Evolutionary conservation across 2,113 vertebrate genomes (phyloP).

Genomic region (Crotalus helleri): DNA sequence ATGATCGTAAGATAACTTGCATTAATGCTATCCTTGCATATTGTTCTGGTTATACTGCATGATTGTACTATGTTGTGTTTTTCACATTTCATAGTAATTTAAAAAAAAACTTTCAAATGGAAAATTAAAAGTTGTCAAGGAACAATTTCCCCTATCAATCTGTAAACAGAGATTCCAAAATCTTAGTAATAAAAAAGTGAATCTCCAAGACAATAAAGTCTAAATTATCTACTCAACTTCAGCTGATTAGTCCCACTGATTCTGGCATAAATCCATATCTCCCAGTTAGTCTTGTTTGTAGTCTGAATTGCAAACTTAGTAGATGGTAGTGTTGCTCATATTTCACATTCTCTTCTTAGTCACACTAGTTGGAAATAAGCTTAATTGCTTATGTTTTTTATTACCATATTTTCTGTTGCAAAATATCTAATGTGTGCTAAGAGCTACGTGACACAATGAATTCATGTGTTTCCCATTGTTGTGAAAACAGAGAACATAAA

Average conservation of each 20-base stretch:
- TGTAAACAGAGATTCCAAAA: constrained; percentile 2
- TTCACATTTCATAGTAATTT: background rate
- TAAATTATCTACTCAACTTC: background rate
- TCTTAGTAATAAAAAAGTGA: constrained; percentile 2
- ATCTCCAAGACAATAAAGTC: background rate
- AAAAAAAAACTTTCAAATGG: background rate
- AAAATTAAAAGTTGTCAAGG: background rate
- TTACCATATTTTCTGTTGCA: constrained; percentile 22
- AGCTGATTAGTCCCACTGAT: background rate
- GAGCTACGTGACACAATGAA: constrained; percentile 9
- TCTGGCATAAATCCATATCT: background rate
- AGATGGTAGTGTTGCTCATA: background rate
- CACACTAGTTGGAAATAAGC: constrained; percentile 12
- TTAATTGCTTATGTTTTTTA: constrained; percentile 26
- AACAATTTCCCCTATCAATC: background rate
- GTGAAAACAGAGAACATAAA: background rate
- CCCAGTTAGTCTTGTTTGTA: background rate
- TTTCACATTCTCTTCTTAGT: constrained; percentile 4
- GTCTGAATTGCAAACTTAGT: constrained; percentile 8
- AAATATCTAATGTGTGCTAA: background rate
- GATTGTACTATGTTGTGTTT: background rate
- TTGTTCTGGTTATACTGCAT: background rate
- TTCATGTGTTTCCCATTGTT: constrained; percentile 27
- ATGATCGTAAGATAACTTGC: background rate
- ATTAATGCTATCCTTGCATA: background rate